Conservation (phyloP, 2,113 vertebrate genomes). For the Odocoileus virginianus region DNA sequence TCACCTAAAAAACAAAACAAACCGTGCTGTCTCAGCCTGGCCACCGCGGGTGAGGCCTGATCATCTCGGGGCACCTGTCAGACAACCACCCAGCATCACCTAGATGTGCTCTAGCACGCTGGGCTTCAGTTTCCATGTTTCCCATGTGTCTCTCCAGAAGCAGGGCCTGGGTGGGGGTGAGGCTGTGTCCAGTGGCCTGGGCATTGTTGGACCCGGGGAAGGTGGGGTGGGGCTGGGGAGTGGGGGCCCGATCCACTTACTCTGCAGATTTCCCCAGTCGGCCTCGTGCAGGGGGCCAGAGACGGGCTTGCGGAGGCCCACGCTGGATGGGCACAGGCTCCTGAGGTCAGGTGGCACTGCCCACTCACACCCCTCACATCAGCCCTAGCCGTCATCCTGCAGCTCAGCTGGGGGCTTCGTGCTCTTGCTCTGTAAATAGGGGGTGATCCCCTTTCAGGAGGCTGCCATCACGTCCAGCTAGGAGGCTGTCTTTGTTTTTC, state of each 20-base stretch:
- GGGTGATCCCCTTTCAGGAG: neutral
- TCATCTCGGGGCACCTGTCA: neutral
- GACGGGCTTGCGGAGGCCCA: neutral
- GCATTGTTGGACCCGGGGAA: neutral
- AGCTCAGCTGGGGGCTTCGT: neutral
- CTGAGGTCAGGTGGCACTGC: neutral
- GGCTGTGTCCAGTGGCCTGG: neutral
- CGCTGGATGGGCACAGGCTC: neutral
- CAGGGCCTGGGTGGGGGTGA: neutral
- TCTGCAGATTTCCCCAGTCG: neutral
- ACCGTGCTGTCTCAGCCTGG: neutral
- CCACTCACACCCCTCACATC: neutral
- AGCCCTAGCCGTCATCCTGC: neutral
- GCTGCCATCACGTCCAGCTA: neutral
- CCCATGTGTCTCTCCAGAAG: constrained; percentile 35
- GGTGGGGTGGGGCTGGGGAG: neutral
- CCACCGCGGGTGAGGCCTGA: neutral
- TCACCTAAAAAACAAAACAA: neutral
- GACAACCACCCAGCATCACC: neutral
- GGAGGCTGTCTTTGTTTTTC: neutral
- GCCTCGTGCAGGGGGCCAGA: constrained; percentile 34
- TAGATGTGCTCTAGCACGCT: neutral
- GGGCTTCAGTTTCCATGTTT: constrained; percentile 16
- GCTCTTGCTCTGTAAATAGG: constrained; percentile 48
- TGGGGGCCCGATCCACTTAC: neutral